phyloP scores from a whole-genome alignment of 2,888 invertebrate species.

The Rhagonycha fulva region DNA sequence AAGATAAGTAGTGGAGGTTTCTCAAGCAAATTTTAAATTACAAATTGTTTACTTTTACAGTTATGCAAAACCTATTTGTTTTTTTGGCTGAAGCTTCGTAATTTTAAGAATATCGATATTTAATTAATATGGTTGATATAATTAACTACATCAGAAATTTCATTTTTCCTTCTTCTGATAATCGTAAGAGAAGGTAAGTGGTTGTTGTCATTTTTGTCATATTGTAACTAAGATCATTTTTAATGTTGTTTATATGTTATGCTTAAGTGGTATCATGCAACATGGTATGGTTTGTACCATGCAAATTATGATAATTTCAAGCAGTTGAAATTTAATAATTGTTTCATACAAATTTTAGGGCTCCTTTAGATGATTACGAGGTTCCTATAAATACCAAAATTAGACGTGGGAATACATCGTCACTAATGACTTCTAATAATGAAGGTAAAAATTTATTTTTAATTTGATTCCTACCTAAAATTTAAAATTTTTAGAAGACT shows the following conservation, averaged over 20 bases:
- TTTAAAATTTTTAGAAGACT: not conserved
- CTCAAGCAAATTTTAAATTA: not conserved
- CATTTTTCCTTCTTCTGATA: conserved; percentile 6
- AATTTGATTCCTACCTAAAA: not conserved
- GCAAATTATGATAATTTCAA: not conserved
- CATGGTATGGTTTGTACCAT: not conserved
- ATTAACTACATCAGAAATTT: conserved; percentile 19
- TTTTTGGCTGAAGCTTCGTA: not conserved
- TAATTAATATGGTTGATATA: conserved; percentile 18
- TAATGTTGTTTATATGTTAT: not conserved
- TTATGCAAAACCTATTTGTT: not conserved
- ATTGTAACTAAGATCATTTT: not conserved
- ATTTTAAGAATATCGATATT: not conserved
- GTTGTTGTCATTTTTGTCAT: not conserved
- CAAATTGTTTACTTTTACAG: not conserved
- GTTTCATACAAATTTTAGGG: not conserved
- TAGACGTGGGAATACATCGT: conserved; percentile 42
- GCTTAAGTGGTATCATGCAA: not conserved
- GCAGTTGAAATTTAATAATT: not conserved
- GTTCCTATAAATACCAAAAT: conserved; percentile 41
- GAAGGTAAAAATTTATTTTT: conserved; percentile 38
- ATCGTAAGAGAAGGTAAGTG: conserved; percentile 18
- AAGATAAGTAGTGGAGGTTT: not conserved
- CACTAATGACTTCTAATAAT: conserved; percentile 41
- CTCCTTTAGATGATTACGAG: conserved; percentile 35